These are phyloP conservation scores for Mesorhabditis sp. DNA, from an alignment of 2,888 invertebrate genomes.

Conservation along the genomic window DNA sequence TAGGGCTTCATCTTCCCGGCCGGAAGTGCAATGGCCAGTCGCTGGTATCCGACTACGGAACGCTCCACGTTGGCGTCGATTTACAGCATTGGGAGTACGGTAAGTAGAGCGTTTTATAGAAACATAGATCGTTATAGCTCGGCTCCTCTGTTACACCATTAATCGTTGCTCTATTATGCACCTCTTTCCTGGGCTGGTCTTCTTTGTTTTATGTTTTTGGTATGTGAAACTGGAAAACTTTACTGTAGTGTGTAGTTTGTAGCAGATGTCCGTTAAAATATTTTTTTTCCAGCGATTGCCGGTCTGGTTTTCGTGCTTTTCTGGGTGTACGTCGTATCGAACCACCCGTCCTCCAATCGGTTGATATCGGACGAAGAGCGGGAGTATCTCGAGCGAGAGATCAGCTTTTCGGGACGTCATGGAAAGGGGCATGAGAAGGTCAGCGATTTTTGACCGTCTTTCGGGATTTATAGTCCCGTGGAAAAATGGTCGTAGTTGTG, in stretches of 20 bases:
- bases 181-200: background rate
- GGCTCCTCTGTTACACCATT: background rate
- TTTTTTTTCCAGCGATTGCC: background rate
- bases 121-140: background rate
- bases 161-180: constrained; percentile 1
- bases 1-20: background rate
- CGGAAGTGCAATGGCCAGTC: background rate
- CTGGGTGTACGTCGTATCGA: background rate
- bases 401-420: background rate
- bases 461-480: too few relatives aligned
- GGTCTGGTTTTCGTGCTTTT: background rate
- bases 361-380: background rate
- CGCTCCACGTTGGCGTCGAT: background rate
- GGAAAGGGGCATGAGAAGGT: background rate
- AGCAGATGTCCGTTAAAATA: background rate
- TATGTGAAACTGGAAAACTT: background rate
- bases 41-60: background rate
- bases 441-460: too few relatives aligned
- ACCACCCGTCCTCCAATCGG: background rate
- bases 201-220: background rate
- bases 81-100: background rate
- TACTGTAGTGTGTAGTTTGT: background rate
- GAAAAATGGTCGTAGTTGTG: too few relatives aligned
- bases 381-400: background rate
- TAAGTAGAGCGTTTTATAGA: background rate